These are phyloP conservation scores for Cheilosia vernalis DNA, from an alignment of 2,888 invertebrate genomes.

Conservation along the genomic window DNA sequence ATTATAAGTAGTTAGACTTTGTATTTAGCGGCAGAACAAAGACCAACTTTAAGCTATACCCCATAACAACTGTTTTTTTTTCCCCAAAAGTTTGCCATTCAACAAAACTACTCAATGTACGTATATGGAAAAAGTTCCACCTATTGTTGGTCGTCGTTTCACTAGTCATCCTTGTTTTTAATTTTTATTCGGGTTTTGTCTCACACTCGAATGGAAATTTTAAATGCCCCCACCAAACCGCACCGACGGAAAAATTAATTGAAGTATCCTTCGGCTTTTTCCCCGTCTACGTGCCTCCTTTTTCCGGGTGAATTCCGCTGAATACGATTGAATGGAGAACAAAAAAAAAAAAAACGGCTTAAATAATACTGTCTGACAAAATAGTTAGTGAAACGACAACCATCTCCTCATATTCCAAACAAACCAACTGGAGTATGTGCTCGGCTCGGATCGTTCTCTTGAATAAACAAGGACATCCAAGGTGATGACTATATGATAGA, in stretches of 20 bases:
- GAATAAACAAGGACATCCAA: slow-evolving; percentile 68
- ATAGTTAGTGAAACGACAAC: slow-evolving; percentile 61
- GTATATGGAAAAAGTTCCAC: slow-evolving; percentile 53
- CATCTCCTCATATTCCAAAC: slow-evolving; percentile 40
- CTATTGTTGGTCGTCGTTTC: slow-evolving; percentile 53
- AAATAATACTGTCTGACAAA: slow-evolving; percentile 70
- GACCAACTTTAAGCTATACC: slow-evolving; percentile 58
- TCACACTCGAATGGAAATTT: slow-evolving; percentile 29
- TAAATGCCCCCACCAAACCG: slow-evolving; percentile 43
- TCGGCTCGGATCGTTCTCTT: slow-evolving; percentile 20
- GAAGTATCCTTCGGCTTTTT: slow-evolving; percentile 65
- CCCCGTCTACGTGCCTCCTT: slow-evolving; percentile 49
- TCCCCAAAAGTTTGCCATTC: slow-evolving; percentile 33
- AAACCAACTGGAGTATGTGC: slow-evolving; percentile 52
- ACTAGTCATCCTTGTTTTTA: slow-evolving; percentile 49
- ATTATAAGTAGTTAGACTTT: slow-evolving; percentile 54
- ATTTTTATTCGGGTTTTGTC: slow-evolving; percentile 48
- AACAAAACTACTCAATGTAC: background rate
- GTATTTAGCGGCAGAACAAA: slow-evolving; percentile 56
- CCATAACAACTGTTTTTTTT: slow-evolving; percentile 22
- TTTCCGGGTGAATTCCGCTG: slow-evolving; percentile 68
- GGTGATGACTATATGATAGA: slow-evolving; percentile 49
- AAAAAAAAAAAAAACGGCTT: slow-evolving; percentile 39
- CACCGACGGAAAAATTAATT: slow-evolving; percentile 59
- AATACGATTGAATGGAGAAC: slow-evolving; percentile 28